Evolutionary conservation across 2,113 vertebrate species (phyloP), one percentile per base, ranked within the genome.

Genomic region (Morone saxatilis): DNA sequence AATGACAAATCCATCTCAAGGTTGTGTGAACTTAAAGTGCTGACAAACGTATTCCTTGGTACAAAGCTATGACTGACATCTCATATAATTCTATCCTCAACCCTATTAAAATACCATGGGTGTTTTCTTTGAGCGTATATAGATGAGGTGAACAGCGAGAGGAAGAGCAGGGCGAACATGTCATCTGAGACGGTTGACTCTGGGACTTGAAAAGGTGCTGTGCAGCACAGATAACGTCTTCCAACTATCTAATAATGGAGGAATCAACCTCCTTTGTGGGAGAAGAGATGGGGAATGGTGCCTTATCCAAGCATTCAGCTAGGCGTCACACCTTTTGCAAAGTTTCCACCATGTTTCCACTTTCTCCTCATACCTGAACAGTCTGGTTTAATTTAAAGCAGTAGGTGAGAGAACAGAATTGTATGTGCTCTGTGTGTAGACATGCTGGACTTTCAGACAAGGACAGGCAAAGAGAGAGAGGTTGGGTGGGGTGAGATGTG

Each of bases 1-100:
- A n/a, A 89, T 50, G 62, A 43, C 25, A 80, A 79, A 71, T 56
- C 38, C 43, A 79, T 51, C 40, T 66, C 51, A 54, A 76, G 78
- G 53, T 80, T 61, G 60, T 57, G 38, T 78, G 20, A 84, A 74
- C 54, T 41, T 61, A 17, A 50, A 51, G 53, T 36, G 81, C 72
- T 78, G 88, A 90, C 56, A 25, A 78, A 76, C 45, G 63, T 50
- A 59, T 75, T 90, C 65, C 54, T 75, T 16, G 0, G 16, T 19
- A 54, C 31, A 61, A 71, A 82, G 54, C 47, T 47, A 0, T 86
- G 88, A 88, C 12, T 80, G 91, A 86, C 69, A 67, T 83, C 80
- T 87, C 48, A 25, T 86, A 89, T 85, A 89, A 89, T 71, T 90
- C 59, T 25, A 76, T 87, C 79, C 80, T 77, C 66, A 36, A 60